Base-by-base conservation (phyloP, 2,797 vertebrate species). In the Sebastes trivittatus region DNA sequence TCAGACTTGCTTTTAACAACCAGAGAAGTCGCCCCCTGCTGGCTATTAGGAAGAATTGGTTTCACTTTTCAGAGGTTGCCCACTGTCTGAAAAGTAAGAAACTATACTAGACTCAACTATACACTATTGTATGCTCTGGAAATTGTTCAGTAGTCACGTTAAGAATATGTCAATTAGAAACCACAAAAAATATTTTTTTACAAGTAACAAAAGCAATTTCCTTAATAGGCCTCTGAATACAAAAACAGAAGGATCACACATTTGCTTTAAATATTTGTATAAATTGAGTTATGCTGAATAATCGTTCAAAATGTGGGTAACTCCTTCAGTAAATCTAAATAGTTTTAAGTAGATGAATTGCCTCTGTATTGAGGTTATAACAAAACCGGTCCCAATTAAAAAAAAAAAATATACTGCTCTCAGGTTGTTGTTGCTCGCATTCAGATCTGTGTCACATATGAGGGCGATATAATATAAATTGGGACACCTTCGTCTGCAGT, bases 401-500 rank as follows among this genome's bases (percentile, higher is more conserved):
- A 16, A 3, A 81, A 77, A 25, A 25, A 25, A 25, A 25, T 2
- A 75, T 29, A 59, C 61, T 32, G 63, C 34, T 66, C 74, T 76
- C 68, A 38, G 16, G 59, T 42, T 77, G 79, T 72, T 73, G 38
- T 29, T 74, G 69, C 69, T 73, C 34, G 36, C n/a, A 60, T 42
- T 76, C 32, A 85, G 58, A 78, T 81, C 66, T 75, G 38, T 77
- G 80, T 75, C 72, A 79, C 69, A 68, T 11, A 1, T 55, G 30
- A 56, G 29, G 20, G 2, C 1, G 36, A 59, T 75, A 55, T 11
- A 58, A 36, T 38, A 6, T 42, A 70, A 87, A 81, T 27, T 62
- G 36, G 83, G 85, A 34, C 79, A 29, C 56, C 46, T 34, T 34
- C 4, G 11, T 56, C 18, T 75, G n/a, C 54, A 64, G 72, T 23